phyloP scores from a whole-genome alignment of 2,113 vertebrate genomes.

The Telmatochromis sp. region DNA sequence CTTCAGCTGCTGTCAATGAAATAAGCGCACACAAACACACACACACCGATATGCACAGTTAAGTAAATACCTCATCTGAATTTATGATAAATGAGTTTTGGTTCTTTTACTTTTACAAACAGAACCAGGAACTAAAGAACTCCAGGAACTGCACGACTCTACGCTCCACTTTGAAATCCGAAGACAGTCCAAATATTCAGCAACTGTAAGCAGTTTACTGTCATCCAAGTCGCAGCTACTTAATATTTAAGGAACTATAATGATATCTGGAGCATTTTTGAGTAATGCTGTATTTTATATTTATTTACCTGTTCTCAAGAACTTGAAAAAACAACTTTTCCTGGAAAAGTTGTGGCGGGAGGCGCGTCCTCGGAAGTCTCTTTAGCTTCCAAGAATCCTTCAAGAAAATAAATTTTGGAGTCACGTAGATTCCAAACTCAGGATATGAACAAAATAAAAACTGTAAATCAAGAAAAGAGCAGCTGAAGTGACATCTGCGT shows the following conservation, averaged over 20 bases:
- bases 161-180: not conserved
- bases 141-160: not conserved
- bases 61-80: not conserved
- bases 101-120: not conserved
- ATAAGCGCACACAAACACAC: not conserved
- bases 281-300: not conserved
- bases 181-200: not conserved
- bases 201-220: not conserved
- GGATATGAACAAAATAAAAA: not conserved
- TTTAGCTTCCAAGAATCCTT: not conserved
- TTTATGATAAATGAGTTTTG: not conserved
- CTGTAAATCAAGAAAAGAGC: not conserved
- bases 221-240: not conserved
- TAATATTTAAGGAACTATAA: not conserved
- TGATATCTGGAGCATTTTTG: not conserved
- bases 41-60: not conserved
- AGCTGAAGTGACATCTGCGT: conserved; percentile 13
- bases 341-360: not conserved
- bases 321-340: not conserved
- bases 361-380: not conserved
- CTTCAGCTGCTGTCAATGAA: conserved; percentile 36
- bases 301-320: not conserved
- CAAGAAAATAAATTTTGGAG: not conserved
- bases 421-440: not conserved
- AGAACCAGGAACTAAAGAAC: not conserved